These are phyloP conservation scores for Pedionomus torquatus DNA, from an alignment of 2,113 vertebrate genomes.

Conservation along the genomic window DNA sequence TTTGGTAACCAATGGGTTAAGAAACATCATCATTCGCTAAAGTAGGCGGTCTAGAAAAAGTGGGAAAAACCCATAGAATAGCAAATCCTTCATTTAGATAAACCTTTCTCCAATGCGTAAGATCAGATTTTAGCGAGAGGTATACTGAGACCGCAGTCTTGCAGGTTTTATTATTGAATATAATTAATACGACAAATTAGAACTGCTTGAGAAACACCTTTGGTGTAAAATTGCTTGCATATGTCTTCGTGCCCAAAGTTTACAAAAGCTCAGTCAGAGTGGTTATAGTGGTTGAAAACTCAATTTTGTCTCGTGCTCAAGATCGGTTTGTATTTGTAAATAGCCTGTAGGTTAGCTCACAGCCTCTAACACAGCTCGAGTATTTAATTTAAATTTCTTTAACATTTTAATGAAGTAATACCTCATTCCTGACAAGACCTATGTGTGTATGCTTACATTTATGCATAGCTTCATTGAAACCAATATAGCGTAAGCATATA, in stretches of 20 bases:
- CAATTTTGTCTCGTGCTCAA: neutral
- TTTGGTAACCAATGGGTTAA: rapidly evolving
- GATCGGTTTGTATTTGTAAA: conserved; percentile 42
- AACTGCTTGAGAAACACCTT: neutral
- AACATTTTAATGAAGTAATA: conserved; percentile 65
- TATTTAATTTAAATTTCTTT: conserved; percentile 60
- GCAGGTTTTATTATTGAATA: neutral
- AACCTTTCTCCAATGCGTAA: neutral
- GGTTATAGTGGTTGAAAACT: conserved; percentile 40
- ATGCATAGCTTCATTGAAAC: neutral
- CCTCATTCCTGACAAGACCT: conserved; percentile 43
- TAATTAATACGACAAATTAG: conserved; percentile 47
- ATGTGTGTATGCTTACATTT: neutral
- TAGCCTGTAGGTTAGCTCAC: conserved; percentile 50
- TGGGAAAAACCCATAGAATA: neutral
- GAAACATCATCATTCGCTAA: neutral
- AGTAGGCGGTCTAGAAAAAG: neutral
- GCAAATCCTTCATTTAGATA: neutral
- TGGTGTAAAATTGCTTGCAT: neutral
- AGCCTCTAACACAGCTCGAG: neutral
- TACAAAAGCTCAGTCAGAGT: neutral
- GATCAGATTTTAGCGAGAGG: neutral
- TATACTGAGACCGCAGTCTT: neutral
- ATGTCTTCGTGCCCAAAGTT: neutral
- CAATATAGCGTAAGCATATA: neutral